Evolutionary conservation across 2,888 invertebrate genomes (phyloP).

Genomic region (Uloborus plumipes): DNA sequence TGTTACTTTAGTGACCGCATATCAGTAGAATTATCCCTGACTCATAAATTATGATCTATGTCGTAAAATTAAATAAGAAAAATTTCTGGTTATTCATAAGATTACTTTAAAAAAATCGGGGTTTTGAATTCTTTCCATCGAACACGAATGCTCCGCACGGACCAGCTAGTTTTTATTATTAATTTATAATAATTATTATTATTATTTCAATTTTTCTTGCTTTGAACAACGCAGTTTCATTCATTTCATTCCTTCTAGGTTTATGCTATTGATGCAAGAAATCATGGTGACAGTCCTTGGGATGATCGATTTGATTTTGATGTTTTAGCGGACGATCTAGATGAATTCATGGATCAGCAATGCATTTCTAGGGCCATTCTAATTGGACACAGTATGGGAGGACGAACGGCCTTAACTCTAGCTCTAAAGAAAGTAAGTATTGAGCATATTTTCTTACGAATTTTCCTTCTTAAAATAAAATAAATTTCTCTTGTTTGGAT

Average conservation of each 20-base stretch:
- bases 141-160: too few relatives aligned
- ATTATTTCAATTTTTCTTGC: too few relatives aligned
- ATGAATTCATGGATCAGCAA: slow-evolving; percentile 25
- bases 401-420: slow-evolving; percentile 30
- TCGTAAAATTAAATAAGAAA: too few relatives aligned
- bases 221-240: too few relatives aligned
- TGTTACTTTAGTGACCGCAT: too few relatives aligned
- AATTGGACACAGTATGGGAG: slow-evolving; percentile 55
- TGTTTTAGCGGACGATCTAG: slow-evolving; percentile 27
- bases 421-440: slow-evolving; percentile 32
- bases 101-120: too few relatives aligned
- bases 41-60: too few relatives aligned
- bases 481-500: background rate
- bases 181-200: too few relatives aligned
- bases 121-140: too few relatives aligned
- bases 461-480: background rate
- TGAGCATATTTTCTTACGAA: background rate
- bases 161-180: too few relatives aligned
- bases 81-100: too few relatives aligned
- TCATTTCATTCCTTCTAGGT: slow-evolving; percentile 17
- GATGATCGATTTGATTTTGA: slow-evolving; percentile 26
- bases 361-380: slow-evolving; percentile 26
- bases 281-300: slow-evolving; percentile 57
- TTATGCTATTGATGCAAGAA: slow-evolving; percentile 46
- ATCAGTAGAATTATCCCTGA: too few relatives aligned